Evolutionary conservation across 2,797 vertebrate species (phyloP).

Genomic region (Cyclopterus lumpus): DNA sequence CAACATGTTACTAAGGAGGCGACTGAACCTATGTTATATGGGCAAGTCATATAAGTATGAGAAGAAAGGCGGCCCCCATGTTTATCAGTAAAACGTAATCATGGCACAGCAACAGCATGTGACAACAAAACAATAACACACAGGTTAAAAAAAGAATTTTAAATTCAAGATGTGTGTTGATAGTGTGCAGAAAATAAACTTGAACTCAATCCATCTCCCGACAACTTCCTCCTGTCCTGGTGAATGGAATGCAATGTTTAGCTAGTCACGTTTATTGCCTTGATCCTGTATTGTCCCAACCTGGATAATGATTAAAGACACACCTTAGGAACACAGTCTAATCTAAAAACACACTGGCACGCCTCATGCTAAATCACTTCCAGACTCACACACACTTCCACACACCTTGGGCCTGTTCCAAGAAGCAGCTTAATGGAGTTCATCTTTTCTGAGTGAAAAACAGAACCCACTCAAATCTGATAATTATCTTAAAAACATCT

Average conservation of each 20-base stretch:
- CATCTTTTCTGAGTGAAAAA: not conserved
- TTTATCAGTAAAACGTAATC: constrained; percentile 19
- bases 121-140: constrained; percentile 14
- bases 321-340: constrained; percentile 63
- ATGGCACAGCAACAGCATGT: constrained; percentile 25
- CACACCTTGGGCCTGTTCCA: constrained; percentile 25
- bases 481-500: not conserved
- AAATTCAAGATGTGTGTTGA: constrained; percentile 13
- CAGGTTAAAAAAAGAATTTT: not conserved
- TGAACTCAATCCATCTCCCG: not conserved
- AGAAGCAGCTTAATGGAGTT: not conserved
- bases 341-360: constrained; percentile 57
- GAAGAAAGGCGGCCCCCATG: not conserved
- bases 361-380: constrained; percentile 54
- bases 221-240: not conserved
- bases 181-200: constrained; percentile 7
- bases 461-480: constrained; percentile 4
- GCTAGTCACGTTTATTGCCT: constrained; percentile 30
- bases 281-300: constrained; percentile 47
- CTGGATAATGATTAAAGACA: constrained; percentile 47
- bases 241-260: constrained; percentile 18
- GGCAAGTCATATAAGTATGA: constrained; percentile 1
- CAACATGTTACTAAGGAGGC: not conserved
- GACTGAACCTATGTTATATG: not conserved
- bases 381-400: constrained; percentile 43